Evolutionary conservation across 2,888 invertebrate species (phyloP).

Genomic region (Elgonia sp.): DNA sequence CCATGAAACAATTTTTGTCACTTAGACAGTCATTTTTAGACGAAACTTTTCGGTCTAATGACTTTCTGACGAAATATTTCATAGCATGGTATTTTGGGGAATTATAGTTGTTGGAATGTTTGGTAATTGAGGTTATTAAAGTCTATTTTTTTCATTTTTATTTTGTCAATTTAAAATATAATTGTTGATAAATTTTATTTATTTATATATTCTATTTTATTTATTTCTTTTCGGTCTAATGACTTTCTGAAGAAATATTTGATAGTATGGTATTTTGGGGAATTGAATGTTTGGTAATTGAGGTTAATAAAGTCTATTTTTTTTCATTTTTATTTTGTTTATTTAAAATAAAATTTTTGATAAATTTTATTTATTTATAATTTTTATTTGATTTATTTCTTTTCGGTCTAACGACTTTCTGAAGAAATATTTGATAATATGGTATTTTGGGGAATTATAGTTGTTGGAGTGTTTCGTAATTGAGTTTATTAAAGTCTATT

Average conservation of each 20-base stretch:
- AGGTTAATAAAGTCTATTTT: neutral
- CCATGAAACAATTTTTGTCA: slow-evolving; percentile 58
- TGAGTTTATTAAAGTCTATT: no score
- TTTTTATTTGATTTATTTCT: no score
- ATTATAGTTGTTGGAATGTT: neutral
- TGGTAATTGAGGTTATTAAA: no score
- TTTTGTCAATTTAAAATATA: no score
- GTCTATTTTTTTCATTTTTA: neutral
- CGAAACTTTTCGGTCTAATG: neutral
- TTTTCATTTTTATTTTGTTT: no score
- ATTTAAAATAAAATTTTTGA: no score
- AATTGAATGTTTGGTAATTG: no score
- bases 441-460: neutral
- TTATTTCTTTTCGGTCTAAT: neutral
- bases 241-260: neutral
- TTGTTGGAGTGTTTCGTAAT: no score
- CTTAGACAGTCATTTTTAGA: neutral
- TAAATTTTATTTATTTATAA: no score
- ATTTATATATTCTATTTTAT: no score
- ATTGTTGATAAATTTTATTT: no score
- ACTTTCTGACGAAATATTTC: neutral
- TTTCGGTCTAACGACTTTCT: neutral
- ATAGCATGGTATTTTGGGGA: neutral
- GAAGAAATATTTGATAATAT: neutral
- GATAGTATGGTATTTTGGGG: neutral